Evolutionary conservation across 2,888 invertebrate species (phyloP), one percentile per base, ranked within the genome.

Genomic region (Rhopalosiphum nymphaeae): DNA sequence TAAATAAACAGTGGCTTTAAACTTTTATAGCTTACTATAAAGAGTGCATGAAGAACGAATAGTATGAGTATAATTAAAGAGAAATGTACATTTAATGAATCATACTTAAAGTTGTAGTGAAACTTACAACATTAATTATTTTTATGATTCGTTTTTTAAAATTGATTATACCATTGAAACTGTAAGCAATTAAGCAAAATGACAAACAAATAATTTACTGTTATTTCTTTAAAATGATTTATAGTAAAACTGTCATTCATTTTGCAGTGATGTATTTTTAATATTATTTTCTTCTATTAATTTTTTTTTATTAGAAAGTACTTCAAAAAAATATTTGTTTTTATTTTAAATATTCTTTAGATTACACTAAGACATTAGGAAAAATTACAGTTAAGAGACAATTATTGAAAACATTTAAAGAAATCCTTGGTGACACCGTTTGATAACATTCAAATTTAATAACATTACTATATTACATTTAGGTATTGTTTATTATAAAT

Each of bases 61-160:
- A 67, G 61, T 67, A 67, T n/a, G n/a, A 67, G n/a, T n/a, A n/a
- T 67, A 67, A 16, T 67, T 67, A n/a, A 67, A 67, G n/a, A 67
- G 16, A n/a, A 67, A 67, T n/a, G 5, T 67, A 13, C n/a, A 67
- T 67, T n/a, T n/a, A 67, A n/a, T 67, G n/a, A 67, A n/a, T n/a
- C 13, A n/a, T n/a, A 67, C 67, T 16, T 13, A 67, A 67, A 67
- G 61, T n/a, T n/a, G 11, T 67, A 67, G n/a, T 67, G n/a, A n/a
- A 67, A 67, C n/a, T 67, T 67, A 67, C 13, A 67, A 67, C 61
- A 67, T 67, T 36, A n/a, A 67, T n/a, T 67, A 67, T 67, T n/a
- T 67, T n/a, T n/a, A 67, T 16, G n/a, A n/a, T n/a, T 67, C n/a
- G 1, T 67, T n/a, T 67, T 67, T n/a, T 36, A 16, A 21, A 36